These are phyloP conservation scores for Amphimallon solstitiale DNA, from an alignment of 2,888 invertebrate species.

Conservation along the genomic window DNA sequence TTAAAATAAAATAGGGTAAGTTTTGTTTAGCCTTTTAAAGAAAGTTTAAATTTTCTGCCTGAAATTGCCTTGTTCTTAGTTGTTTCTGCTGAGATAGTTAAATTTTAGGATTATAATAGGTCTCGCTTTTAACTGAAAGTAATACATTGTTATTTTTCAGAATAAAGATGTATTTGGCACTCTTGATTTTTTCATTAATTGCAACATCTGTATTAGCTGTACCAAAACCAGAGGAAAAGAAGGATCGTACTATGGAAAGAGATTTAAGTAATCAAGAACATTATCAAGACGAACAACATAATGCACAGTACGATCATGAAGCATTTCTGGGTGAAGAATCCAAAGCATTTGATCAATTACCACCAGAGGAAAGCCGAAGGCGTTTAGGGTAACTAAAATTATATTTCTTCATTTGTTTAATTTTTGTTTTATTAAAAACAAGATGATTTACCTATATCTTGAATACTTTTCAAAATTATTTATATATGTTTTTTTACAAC, in stretches of 20 bases:
- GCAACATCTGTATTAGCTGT: conserved; percentile 63
- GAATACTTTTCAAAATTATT: background rate
- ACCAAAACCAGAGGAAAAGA: conserved; percentile 78
- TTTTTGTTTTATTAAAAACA: too few species aligned
- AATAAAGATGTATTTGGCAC: conserved; percentile 4
- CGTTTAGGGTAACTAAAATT: conserved; percentile 76
- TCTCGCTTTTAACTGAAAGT: background rate
- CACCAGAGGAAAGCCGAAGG: conserved; percentile 94
- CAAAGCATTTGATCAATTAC: conserved; percentile 91
- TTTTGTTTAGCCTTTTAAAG: conserved; percentile 11
- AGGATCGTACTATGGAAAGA: conserved; percentile 72
- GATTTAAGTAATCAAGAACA: conserved; percentile 83
- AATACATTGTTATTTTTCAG: background rate
- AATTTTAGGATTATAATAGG: too few species aligned
- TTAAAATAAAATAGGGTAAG: background rate
- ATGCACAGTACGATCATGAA: conserved; percentile 95
- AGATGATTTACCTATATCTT: background rate
- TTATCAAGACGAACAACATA: conserved; percentile 82
- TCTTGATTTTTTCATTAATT: conserved; percentile 22
- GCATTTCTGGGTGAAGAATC: conserved; percentile 95
- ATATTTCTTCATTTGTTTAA: conserved; percentile 1
- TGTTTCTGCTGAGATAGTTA: too few species aligned
- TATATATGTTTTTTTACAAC: background rate
- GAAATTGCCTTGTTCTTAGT: too few species aligned
- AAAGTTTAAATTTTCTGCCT: background rate